Evolutionary conservation across 2,888 invertebrate species (phyloP).

Genomic region (Cyrtodaria siliqua): DNA sequence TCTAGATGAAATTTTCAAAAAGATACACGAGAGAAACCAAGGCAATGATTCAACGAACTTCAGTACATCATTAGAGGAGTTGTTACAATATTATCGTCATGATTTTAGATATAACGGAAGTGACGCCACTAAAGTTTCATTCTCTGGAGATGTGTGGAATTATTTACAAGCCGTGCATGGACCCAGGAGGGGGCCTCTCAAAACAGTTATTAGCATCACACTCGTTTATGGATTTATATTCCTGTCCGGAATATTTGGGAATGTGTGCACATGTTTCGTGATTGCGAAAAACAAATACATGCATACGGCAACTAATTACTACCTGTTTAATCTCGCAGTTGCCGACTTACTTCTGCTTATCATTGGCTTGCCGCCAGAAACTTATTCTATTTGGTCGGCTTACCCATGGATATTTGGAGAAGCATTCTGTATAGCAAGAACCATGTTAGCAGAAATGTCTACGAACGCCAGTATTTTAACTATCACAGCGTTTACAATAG

Average conservation of each 20-base stretch:
- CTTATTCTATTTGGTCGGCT: slow-evolving; percentile 87
- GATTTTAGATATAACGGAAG: slow-evolving; percentile 1
- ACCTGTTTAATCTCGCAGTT: slow-evolving; percentile 94
- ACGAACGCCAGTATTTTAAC: slow-evolving; percentile 90
- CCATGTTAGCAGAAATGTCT: slow-evolving; percentile 93
- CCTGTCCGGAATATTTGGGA: slow-evolving; percentile 79
- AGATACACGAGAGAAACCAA: slow-evolving; percentile 1
- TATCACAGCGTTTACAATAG: slow-evolving; percentile 95
- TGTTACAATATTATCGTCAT: slow-evolving; percentile 2
- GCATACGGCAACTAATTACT: slow-evolving; percentile 89
- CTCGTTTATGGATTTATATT: slow-evolving; percentile 77
- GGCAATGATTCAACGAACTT: slow-evolving; percentile 1
- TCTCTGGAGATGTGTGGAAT: slow-evolving; percentile 57
- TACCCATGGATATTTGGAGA: slow-evolving; percentile 89
- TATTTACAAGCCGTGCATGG: slow-evolving; percentile 67
- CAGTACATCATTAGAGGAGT: neutral
- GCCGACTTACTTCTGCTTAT: slow-evolving; percentile 92
- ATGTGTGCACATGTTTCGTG: slow-evolving; percentile 80
- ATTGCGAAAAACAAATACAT: slow-evolving; percentile 79
- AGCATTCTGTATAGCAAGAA: slow-evolving; percentile 91
- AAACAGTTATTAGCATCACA: slow-evolving; percentile 75
- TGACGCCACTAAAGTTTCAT: neutral
- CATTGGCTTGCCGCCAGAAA: slow-evolving; percentile 93
- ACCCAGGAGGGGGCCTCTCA: slow-evolving; percentile 66
- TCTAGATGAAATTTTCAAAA: slow-evolving; percentile 15